Evolutionary conservation across 2,113 vertebrate species (phyloP), one percentile per base, ranked within the genome.

Genomic region (Pycnonotus jocosus): DNA sequence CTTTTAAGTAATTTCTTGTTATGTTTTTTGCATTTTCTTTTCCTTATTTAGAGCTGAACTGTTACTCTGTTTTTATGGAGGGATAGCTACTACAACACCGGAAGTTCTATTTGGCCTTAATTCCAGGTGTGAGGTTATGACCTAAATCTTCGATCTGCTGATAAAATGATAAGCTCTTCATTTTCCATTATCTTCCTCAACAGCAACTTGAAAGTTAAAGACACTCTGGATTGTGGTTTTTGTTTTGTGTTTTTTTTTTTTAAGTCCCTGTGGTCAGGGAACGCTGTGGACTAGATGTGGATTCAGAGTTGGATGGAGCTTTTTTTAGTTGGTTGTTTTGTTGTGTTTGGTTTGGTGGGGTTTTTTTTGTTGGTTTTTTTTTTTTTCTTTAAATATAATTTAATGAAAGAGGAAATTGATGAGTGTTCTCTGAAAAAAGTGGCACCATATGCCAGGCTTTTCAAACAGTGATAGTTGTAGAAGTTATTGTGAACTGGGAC

Each of bases 251-350:
- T 38, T 38, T 38, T 38, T 38, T 38, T 38, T 38, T 88, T 85
- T 21, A 38, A 73, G 86, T 65, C 11, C 16, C 2, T 35, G 11
- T 72, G 28, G 7, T 40, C 6, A 54, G 6, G 31, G 22, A 83
- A 28, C 17, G 56, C 5, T 18, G 40, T 64, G 3, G 10, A 31
- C 44, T 51, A 7, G 14, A 10, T 47, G 7, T 35, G 9, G 11
- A 13, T 66, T 71, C 2, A 12, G 40, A 3, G 8, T 64, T 57
- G 11, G 12, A 9, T 64, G 12, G 14, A 3, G 3, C 0, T 6
- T 5, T 35, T 60, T 27, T 42, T 27, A 7, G 15, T 60, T n/a
- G 12, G 4, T 33, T 66, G 15, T 17, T 64, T 37, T 38, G 4
- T 12, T 42, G 18, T 47, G 15, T 56, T 3, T n/a, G n/a, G 22